Conservation (phyloP, 2,888 invertebrate genomes). For the Acrocyrtus sp. region DNA sequence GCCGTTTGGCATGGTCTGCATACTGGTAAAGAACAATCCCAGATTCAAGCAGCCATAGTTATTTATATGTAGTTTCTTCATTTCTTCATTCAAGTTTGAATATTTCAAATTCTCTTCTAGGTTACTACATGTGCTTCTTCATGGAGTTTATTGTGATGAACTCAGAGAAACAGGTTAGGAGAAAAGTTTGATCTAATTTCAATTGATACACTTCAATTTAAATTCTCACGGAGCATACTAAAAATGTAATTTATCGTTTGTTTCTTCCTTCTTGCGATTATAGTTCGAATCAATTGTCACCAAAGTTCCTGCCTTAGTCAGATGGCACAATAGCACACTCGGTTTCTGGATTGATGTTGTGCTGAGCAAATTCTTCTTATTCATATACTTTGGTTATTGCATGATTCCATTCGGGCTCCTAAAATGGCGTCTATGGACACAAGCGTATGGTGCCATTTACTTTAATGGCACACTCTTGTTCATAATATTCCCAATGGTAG, state of each 20-base stretch:
- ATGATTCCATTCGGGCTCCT: conserved; percentile 79
- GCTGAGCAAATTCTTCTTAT: conserved; percentile 77
- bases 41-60: no score
- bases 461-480: conserved; percentile 78
- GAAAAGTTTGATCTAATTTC: no score
- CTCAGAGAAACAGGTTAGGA: conserved; percentile 88
- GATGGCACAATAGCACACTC: conserved; percentile 66
- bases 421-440: conserved; percentile 76
- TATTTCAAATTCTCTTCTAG: conserved; percentile 1
- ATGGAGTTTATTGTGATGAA: conserved; percentile 90
- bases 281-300: conserved; percentile 72
- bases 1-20: conserved; percentile 97
- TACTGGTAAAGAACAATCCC: conserved; percentile 70
- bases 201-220: no score
- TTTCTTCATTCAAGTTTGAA: not conserved
- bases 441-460: conserved; percentile 73
- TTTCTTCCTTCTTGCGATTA: conserved; percentile 64
- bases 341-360: conserved; percentile 64
- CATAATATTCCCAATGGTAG: conserved; percentile 73
- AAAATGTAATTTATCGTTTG: no score
- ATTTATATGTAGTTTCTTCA: not conserved
- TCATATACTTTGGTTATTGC: conserved; percentile 86
- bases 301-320: conserved; percentile 69
- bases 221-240: no score
- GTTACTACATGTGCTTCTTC: conserved; percentile 93